Base-by-base conservation (phyloP, 2,113 vertebrate genomes). In the Sorex araneus region DNA sequence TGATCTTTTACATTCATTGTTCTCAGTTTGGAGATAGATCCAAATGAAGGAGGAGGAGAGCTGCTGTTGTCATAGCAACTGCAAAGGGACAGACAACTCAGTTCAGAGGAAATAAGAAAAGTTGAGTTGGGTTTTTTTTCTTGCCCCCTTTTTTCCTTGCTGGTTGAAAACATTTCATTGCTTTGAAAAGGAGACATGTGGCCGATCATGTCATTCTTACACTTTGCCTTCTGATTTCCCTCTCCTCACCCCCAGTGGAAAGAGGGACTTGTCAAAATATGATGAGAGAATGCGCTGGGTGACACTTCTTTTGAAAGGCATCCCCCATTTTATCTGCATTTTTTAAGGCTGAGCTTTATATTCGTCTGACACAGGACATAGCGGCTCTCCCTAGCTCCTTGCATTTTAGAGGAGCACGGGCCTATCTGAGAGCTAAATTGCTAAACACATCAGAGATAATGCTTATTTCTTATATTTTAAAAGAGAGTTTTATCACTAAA, bases 1-100 rank as follows among this genome's bases (percentile, higher is more conserved):
- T 85, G 88, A 96, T 97, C 92, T 80, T 90, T 86, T 80, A 67
- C 88, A 86, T 89, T 93, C 91, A 94, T 92, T 95, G 88, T 94
- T 95, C 94, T 90, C 88, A n/a, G 75, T 93, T 95, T 94, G 94
- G 94, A 96, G 95, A 95, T 60, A 95, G 94, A 96, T 83, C 94
- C 89, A 95, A 80, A 95, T 90, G 92, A 93, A 94, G 94, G 5
- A 87, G 92, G 83, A 93, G 90, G 91, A 90, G 63, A 86, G 60
- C 78, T 75, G 47, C 83, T 27, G 91, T 96, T 94, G 94, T 71
- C 94, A 95, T 92, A 73, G 95, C 92, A 96, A 95, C 95, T 2
- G 45, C 67, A 63, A 90, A 92, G 91, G 63, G 94, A 93, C 80
- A n/a, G 93, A 81, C 93, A 92, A 57, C 87, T 63, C 69, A n/a